phyloP scores from a whole-genome alignment of 2,113 vertebrate genomes.

The Calidris pugnax region DNA sequence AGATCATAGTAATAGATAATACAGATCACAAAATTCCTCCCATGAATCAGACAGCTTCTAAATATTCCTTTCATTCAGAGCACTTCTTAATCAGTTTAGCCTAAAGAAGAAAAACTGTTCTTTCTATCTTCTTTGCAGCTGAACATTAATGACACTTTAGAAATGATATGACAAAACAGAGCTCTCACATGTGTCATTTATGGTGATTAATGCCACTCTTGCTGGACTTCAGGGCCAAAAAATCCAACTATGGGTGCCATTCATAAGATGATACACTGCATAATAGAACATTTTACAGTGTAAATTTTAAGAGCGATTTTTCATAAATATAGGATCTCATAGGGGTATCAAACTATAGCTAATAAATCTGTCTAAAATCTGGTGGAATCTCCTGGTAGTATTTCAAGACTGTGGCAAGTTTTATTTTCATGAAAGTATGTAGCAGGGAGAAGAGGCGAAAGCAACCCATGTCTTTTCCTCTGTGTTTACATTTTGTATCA shows the following conservation, averaged over 20 bases:
- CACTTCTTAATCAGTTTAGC: neutral
- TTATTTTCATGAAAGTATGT: neutral
- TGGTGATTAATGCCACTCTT: neutral
- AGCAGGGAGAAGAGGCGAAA: neutral
- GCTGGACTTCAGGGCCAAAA: neutral
- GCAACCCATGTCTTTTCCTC: neutral
- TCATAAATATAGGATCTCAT: neutral
- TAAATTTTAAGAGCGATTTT: neutral
- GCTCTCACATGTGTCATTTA: neutral
- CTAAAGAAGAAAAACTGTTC: neutral
- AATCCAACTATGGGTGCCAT: neutral
- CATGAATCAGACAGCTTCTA: neutral
- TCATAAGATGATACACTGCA: neutral
- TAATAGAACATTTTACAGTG: neutral
- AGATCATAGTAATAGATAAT: neutral
- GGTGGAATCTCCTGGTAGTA: neutral
- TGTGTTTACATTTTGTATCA: neutral
- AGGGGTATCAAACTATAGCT: neutral
- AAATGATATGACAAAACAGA: neutral
- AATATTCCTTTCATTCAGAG: neutral
- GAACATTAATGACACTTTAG: neutral
- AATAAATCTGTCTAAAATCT: neutral
- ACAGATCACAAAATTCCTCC: neutral
- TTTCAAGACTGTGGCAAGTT: neutral
- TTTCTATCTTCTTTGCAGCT: neutral